Percentiles rank a stretch among this genome's conserved stretches.
phyloP scores from a whole-genome alignment of 2,888 invertebrate genomes.

The Tiphia femorata region DNA sequence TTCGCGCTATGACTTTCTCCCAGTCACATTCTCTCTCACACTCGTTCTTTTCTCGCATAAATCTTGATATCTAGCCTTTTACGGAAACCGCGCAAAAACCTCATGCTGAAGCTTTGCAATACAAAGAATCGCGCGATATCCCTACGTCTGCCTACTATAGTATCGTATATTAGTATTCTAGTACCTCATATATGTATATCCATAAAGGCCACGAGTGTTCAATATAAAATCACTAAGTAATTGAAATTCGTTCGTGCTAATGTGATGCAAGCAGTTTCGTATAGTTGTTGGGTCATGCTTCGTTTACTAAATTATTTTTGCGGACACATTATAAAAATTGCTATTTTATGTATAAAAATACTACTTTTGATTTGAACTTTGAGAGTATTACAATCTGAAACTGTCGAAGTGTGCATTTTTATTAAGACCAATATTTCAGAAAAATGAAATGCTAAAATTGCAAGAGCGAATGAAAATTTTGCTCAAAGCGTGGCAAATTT shows the following conservation, averaged over 20 bases:
- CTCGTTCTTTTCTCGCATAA: conserved; percentile 30
- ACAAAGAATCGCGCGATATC: conserved; percentile 37
- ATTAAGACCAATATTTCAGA: no score
- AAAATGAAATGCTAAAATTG: no score
- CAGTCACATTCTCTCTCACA: conserved; percentile 24
- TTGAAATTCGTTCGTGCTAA: conserved; percentile 47
- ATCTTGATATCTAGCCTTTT: conserved; percentile 33
- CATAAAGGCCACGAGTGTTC: conserved; percentile 65
- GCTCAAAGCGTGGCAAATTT: no score
- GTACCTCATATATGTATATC: conserved; percentile 49
- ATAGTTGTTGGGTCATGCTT: not conserved
- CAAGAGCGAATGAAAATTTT: no score
- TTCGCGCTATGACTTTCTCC: conserved; percentile 24
- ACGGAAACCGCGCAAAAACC: conserved; percentile 32
- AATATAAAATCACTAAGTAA: conserved; percentile 62
- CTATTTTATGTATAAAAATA: not conserved
- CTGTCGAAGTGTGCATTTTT: no score
- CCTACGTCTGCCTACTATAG: conserved; percentile 27
- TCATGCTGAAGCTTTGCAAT: conserved; percentile 39
- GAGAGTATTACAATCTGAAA: no score
- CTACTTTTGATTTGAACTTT: not conserved
- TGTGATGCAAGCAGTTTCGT: conserved; percentile 27
- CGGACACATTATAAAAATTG: not conserved
- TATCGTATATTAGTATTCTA: conserved; percentile 35
- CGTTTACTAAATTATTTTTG: not conserved